These are phyloP conservation scores for Melinaea menophilus DNA, from an alignment of 2,888 invertebrate genomes.

Conservation along the genomic window DNA sequence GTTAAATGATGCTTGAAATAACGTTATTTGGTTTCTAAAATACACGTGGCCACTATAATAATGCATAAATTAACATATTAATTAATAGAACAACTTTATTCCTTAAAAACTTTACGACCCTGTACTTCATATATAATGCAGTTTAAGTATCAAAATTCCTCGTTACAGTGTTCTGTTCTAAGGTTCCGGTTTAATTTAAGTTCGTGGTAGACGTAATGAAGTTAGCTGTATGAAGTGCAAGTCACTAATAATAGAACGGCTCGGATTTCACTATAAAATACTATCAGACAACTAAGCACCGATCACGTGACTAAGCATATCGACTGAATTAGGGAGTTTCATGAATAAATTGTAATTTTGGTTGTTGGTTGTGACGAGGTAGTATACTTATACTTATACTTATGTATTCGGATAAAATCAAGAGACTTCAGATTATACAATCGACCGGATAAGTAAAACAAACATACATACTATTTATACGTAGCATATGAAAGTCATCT, in stretches of 20 bases:
- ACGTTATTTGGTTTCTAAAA: too few species aligned
- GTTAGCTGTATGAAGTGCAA: slow-evolving; percentile 62
- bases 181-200: slow-evolving; percentile 25
- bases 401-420: neutral
- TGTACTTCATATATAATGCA: too few species aligned
- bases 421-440: too few species aligned
- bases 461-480: slow-evolving; percentile 14
- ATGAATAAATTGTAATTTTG: slow-evolving; percentile 25
- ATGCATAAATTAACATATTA: too few species aligned
- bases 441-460: too few species aligned
- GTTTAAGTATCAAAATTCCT: too few species aligned
- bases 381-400: neutral
- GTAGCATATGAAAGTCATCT: slow-evolving; percentile 19
- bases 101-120: too few species aligned
- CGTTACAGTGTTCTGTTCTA: too few species aligned
- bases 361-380: neutral
- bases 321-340: slow-evolving; percentile 43
- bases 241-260: slow-evolving; percentile 67
- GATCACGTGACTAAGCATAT: slow-evolving; percentile 55
- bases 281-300: slow-evolving; percentile 49
- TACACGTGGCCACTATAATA: neutral
- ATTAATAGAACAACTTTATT: too few species aligned
- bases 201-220: slow-evolving; percentile 58
- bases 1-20: slow-evolving; percentile 6
- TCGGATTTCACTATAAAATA: slow-evolving; percentile 67